Conservation (phyloP, 2,113 vertebrate species). For the Chionis minor region DNA sequence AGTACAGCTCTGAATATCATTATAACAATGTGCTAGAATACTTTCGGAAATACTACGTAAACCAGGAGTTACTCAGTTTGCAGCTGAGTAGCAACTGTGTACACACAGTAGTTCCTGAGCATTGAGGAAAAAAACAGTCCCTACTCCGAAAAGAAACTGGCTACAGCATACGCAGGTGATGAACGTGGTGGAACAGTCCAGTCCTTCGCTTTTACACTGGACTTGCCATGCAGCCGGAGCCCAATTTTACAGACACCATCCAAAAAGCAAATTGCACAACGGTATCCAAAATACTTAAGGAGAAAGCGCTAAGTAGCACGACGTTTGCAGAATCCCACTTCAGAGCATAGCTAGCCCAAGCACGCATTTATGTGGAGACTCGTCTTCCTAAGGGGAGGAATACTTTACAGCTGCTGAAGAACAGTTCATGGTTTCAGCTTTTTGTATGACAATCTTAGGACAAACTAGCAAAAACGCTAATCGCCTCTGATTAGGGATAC, state of each 20-base stretch:
- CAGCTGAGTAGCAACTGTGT: not conserved
- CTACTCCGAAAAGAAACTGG: not conserved
- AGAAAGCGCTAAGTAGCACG: not conserved
- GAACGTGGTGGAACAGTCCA: not conserved
- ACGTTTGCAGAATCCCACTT: not conserved
- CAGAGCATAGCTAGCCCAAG: not conserved
- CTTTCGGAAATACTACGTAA: not conserved
- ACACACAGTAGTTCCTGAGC: not conserved
- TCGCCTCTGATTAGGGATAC: fast-evolving
- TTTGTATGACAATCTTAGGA: not conserved
- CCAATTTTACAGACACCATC: not conserved
- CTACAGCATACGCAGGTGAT: not conserved
- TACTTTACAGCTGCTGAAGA: not conserved
- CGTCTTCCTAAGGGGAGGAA: not conserved
- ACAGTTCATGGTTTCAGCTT: not conserved
- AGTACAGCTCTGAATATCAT: not conserved
- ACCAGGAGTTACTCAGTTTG: not conserved
- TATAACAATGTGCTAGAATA: not conserved
- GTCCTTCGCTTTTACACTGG: not conserved
- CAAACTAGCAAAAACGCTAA: not conserved
- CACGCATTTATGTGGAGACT: fast-evolving
- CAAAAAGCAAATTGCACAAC: not conserved
- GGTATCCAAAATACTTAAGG: not conserved
- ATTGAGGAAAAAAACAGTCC: not conserved
- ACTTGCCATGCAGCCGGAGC: not conserved